These are phyloP conservation scores for Luperina nickerlii DNA, from an alignment of 2,888 invertebrate species.

Conservation along the genomic window DNA sequence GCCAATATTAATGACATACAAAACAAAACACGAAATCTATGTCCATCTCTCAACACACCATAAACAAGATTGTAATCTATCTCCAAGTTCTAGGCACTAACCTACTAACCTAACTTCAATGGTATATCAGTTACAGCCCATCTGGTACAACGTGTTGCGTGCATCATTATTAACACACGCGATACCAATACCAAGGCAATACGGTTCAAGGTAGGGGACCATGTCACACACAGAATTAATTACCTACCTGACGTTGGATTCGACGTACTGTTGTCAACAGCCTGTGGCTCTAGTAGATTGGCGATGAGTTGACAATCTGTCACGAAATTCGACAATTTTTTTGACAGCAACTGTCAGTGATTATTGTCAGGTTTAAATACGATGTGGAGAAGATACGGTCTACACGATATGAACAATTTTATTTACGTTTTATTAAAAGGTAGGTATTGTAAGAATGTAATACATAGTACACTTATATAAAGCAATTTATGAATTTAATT, in stretches of 20 bases:
- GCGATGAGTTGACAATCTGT: constrained; percentile 37
- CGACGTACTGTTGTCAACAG: constrained; percentile 22
- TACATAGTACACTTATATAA: background rate
- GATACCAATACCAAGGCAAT: constrained; percentile 18
- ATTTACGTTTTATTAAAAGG: no score
- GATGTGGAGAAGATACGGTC: constrained; percentile 9
- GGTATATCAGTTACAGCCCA: constrained; percentile 30
- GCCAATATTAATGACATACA: no score
- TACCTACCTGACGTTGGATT: constrained; percentile 25
- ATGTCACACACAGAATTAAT: constrained; percentile 29
- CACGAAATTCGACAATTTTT: constrained; percentile 22
- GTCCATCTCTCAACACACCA: background rate
- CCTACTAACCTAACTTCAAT: constrained; percentile 31
- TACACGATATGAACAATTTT: background rate
- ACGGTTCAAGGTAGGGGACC: constrained; percentile 11
- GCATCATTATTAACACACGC: constrained; percentile 32
- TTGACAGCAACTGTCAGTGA: constrained; percentile 30
- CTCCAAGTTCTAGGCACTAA: background rate
- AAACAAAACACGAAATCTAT: background rate
- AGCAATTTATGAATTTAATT: background rate
- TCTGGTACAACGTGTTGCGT: constrained; percentile 29
- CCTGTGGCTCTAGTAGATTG: constrained; percentile 30
- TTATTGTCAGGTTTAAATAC: constrained; percentile 20
- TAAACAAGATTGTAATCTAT: background rate
- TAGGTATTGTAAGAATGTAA: background rate